phyloP scores from a whole-genome alignment of 1,140 invertebrate genomes.

The Trissolcus basalis region DNA sequence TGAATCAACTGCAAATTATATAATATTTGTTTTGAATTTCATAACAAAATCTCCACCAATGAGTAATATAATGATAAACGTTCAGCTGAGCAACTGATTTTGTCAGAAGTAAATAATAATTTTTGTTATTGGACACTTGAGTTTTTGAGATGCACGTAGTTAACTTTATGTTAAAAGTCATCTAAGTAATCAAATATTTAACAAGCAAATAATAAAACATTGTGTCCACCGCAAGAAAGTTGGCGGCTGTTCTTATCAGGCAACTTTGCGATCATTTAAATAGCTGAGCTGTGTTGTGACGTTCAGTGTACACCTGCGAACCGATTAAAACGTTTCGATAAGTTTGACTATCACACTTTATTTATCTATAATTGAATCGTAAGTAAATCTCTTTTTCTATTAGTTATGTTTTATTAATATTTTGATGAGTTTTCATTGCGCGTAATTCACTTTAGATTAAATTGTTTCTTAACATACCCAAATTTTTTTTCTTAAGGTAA shows the following conservation, averaged over 20 bases:
- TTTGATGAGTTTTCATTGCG: too few species aligned
- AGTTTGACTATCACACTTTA: constrained; percentile 1
- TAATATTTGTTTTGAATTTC: too few species aligned
- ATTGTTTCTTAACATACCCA: too few species aligned
- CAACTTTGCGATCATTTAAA: constrained; percentile 41
- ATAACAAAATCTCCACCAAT: too few species aligned
- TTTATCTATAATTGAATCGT: not conserved
- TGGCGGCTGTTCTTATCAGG: constrained; percentile 48
- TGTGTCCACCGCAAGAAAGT: constrained; percentile 13
- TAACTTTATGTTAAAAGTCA: not conserved
- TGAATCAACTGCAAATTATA: too few species aligned
- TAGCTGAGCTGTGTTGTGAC: constrained; percentile 18
- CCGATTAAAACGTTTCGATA: constrained; percentile 27
- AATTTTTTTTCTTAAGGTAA: constrained; percentile 4
- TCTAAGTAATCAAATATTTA: constrained; percentile 43
- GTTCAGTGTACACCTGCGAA: constrained; percentile 39
- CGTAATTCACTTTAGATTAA: too few species aligned
- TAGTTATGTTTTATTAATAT: too few species aligned
- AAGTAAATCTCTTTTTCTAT: constrained; percentile 3
- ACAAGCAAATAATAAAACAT: constrained; percentile 27
- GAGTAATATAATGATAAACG: too few species aligned
- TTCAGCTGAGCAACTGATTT: too few species aligned
- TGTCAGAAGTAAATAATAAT: too few species aligned
- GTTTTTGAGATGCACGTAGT: too few species aligned
- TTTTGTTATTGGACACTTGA: too few species aligned